Base-by-base conservation (phyloP, 2,888 invertebrate genomes). In the Temnothorax ravouxi region DNA sequence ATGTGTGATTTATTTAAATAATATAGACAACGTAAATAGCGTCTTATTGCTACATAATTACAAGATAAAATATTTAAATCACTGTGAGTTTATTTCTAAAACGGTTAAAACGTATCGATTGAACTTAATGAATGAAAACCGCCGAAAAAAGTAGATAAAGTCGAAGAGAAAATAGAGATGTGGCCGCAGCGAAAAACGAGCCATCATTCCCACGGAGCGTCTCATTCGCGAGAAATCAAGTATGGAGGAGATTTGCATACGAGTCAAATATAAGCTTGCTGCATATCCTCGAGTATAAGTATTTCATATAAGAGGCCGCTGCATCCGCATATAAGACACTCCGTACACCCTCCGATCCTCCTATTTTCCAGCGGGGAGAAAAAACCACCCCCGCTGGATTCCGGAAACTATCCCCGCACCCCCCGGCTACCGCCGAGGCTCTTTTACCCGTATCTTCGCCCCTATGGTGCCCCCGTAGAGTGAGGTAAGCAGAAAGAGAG, bases 201-300 rank as follows among this genome's bases (percentile, higher is more conserved):
- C 86, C 87, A 88, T 90, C 89, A 88, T 90, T 83, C 87, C 47
- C 88, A 80, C 76, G 86, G 85, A 90, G 89, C 88, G 87, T 89
- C 90, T 89, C 89, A 90, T 90, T 88, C 92, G 92, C 88, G 92
- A 91, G 93, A 94, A 94, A 94, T 94, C 94, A 93, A 94, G 93
- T 93, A 92, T 92, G 92, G 92, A 91, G 92, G 92, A 93, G 93
- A 94, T 94, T 94, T 94, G 93, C 94, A 94, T 94, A 92, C 92
- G 92, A 93, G 93, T 92, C 90, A 92, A 93, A 92, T 90, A 93
- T 93, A 93, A 94, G 93, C 93, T 91, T 88, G 91, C 91, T 92
- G 92, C 93, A 93, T 93, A 93, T 93, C 91, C 91, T 89, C 72
- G 84, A 91, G 92, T 92, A 92, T 91, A 92, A 93, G 93, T 92